A percentile compares a stretch with the other conserved stretches of the same genome.
Evolutionary conservation across 2,888 invertebrate species (phyloP).

Genomic region (Nymphalis c-album): DNA sequence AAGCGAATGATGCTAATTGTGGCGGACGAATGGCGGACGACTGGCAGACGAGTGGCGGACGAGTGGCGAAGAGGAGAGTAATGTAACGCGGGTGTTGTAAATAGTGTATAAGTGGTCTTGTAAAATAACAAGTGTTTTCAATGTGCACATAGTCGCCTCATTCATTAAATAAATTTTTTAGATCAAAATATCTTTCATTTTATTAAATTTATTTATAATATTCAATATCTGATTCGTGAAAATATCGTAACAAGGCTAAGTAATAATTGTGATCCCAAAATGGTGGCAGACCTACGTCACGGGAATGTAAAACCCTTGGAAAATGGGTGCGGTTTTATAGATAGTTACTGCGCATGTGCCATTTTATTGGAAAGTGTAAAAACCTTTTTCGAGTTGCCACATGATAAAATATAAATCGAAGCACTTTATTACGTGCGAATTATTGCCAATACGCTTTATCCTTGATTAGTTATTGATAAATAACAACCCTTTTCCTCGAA

Average conservation of each 20-base stretch:
- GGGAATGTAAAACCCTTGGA: not conserved
- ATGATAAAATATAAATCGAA: too few species aligned
- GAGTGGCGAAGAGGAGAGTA: conserved; percentile 43
- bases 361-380: conserved; percentile 23
- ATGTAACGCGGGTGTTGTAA: conserved; percentile 64
- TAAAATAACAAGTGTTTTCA: conserved; percentile 79
- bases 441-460: too few species aligned
- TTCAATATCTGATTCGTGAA: not conserved
- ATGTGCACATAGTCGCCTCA: conserved; percentile 82
- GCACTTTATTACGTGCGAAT: too few species aligned
- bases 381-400: not conserved
- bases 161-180: conserved; percentile 81
- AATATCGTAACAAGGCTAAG: not conserved
- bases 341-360: conserved; percentile 15
- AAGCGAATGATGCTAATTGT: conserved; percentile 46
- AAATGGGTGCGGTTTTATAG: not conserved
- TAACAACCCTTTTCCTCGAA: too few species aligned
- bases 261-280: not conserved
- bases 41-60: conserved; percentile 42
- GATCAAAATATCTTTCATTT: conserved; percentile 64
- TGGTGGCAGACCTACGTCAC: not conserved
- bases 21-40: conserved; percentile 43
- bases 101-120: conserved; percentile 77
- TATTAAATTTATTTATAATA: conserved; percentile 22
- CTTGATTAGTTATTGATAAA: too few species aligned